Conservation (phyloP, 2,888 invertebrate species). For the Melinaea menophilus region DNA sequence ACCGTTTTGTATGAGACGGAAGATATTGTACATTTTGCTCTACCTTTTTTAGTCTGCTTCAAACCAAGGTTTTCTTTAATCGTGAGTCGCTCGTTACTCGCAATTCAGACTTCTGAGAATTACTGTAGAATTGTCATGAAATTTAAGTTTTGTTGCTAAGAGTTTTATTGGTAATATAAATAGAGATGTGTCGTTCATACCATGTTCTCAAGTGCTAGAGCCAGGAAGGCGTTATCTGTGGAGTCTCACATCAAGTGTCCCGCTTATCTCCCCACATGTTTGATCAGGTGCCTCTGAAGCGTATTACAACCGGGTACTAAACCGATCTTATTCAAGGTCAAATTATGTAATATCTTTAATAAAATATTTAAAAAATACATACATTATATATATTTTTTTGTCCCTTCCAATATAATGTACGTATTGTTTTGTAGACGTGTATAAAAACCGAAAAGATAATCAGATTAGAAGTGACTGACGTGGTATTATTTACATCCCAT, state of each 20-base stretch:
- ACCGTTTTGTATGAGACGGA: constrained; percentile 64
- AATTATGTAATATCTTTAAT: constrained; percentile 40
- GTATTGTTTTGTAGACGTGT: not conserved
- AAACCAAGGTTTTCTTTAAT: constrained; percentile 43
- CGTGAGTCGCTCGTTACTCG: constrained; percentile 38
- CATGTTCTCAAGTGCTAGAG: constrained; percentile 49
- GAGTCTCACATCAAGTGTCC: constrained; percentile 71
- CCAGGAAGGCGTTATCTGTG: constrained; percentile 64
- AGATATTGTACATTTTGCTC: constrained; percentile 60
- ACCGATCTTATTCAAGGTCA: constrained; percentile 50
- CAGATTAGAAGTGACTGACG: constrained; percentile 48
- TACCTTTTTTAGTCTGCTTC: constrained; percentile 46
- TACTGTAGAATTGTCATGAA: not conserved
- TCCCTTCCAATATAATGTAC: no score
- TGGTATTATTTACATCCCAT: constrained; percentile 45
- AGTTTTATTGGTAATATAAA: constrained; percentile 30
- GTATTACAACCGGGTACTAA: constrained; percentile 42
- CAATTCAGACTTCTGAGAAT: constrained; percentile 27
- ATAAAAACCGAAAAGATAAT: constrained; percentile 40
- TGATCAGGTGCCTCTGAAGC: constrained; percentile 70
- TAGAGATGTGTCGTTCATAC: constrained; percentile 35
- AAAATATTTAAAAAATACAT: no score
- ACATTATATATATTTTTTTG: no score
- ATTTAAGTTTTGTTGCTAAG: not conserved
- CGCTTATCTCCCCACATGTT: constrained; percentile 71